Percentiles rank a stretch among this genome's conserved stretches.
Evolutionary conservation across 2,113 vertebrate genomes (phyloP).

Genomic region (Atrichornis clamosus): DNA sequence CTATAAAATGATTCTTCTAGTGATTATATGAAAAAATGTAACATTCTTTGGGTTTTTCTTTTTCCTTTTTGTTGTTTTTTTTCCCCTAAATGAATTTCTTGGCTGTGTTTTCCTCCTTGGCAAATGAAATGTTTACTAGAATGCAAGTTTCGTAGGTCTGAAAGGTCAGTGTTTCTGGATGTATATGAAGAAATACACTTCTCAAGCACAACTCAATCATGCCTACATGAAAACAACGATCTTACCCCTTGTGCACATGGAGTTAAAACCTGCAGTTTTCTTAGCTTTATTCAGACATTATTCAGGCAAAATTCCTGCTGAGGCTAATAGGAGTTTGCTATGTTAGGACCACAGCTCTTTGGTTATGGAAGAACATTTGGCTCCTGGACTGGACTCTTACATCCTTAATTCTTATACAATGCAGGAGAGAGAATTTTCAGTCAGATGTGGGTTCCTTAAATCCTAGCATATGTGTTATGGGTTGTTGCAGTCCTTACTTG

Average conservation of each 20-base stretch:
- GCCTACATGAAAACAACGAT: not conserved
- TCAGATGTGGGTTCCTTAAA: not conserved
- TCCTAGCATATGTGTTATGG: not conserved
- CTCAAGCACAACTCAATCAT: not conserved
- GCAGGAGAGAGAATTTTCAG: not conserved
- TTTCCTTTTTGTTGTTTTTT: not conserved
- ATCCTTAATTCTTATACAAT: not conserved
- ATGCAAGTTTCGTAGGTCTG: not conserved
- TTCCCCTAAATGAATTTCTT: not conserved
- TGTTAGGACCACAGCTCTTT: not conserved
- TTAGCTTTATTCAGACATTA: not conserved
- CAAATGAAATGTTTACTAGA: not conserved
- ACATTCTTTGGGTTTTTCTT: not conserved
- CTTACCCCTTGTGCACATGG: not conserved
- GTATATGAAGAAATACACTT: not conserved
- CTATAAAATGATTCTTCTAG: constrained; percentile 37
- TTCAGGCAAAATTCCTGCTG: not conserved
- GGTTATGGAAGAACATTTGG: not conserved
- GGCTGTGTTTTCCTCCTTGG: not conserved
- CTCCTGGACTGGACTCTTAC: not conserved
- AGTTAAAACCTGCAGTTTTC: not conserved
- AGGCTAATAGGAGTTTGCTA: not conserved
- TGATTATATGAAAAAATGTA: constrained; percentile 37
- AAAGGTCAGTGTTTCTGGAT: not conserved
- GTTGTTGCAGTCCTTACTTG: not conserved